Evolutionary conservation across 2,113 vertebrate species (phyloP).

Genomic region (Xyliphius kryptos): DNA sequence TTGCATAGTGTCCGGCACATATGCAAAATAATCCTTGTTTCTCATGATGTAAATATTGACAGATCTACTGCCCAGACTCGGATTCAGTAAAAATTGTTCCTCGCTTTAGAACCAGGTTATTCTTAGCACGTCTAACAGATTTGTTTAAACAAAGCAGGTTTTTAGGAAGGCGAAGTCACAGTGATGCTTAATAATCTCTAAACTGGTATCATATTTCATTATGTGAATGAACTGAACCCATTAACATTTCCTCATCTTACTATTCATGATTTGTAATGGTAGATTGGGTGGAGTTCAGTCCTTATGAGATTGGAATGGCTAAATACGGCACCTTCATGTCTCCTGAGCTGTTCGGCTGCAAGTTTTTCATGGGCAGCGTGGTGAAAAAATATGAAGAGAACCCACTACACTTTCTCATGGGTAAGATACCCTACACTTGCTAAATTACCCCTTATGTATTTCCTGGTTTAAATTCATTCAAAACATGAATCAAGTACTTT

Average conservation of each 20-base stretch:
- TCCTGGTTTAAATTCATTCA: background rate
- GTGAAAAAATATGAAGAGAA: slow-evolving; percentile 90
- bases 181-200: too few species aligned
- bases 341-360: slow-evolving; percentile 93
- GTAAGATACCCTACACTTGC: slow-evolving; percentile 61
- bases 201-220: background rate
- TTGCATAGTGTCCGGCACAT: slow-evolving; percentile 26
- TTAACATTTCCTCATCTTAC: slow-evolving; percentile 28
- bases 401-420: slow-evolving; percentile 95
- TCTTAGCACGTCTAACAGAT: slow-evolving; percentile 1
- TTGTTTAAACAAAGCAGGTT: slow-evolving; percentile 12
- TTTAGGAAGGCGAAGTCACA: background rate
- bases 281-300: slow-evolving; percentile 98
- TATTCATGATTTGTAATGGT: too few species aligned
- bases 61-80: slow-evolving; percentile 1
- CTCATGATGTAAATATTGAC: slow-evolving; percentile 10
- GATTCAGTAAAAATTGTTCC: slow-evolving; percentile 3
- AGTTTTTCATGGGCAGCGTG: slow-evolving; percentile 96
- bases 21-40: slow-evolving; percentile 25
- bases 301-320: slow-evolving; percentile 96
- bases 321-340: slow-evolving; percentile 98
- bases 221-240: background rate
- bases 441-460: background rate
- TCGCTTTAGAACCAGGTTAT: slow-evolving; percentile 6
- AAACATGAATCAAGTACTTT: background rate